phyloP scores from a whole-genome alignment of 2,888 invertebrate genomes.

The Chymomyza caudatula region DNA sequence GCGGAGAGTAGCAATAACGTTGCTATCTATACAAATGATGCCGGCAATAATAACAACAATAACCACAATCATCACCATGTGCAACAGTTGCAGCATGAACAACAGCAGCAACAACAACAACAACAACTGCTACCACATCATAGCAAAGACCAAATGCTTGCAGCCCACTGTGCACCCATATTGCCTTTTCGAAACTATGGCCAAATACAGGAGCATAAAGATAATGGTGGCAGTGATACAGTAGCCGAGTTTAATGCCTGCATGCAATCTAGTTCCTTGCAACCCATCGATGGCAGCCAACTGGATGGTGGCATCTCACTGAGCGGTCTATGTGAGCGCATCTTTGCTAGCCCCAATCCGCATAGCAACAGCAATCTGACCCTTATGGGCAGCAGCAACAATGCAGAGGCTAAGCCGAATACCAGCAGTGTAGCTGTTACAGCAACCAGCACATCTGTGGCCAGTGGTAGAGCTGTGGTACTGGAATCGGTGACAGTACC shows the following conservation, averaged over 20 bases:
- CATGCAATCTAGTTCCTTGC: constrained; percentile 23
- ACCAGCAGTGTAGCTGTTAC: constrained; percentile 22
- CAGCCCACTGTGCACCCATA: constrained; percentile 62
- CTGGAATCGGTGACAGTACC: constrained; percentile 57
- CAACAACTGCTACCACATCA: constrained; percentile 49
- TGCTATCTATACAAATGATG: constrained; percentile 33
- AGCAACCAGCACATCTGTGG: neutral
- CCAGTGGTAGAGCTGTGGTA: constrained; percentile 34
- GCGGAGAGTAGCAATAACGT: constrained; percentile 46
- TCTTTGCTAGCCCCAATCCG: constrained; percentile 59
- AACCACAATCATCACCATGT: constrained; percentile 37
- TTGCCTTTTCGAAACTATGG: constrained; percentile 47
- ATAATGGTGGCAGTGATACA: neutral
- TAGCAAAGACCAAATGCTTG: constrained; percentile 74
- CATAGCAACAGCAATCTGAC: constrained; percentile 46
- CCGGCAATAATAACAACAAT: constrained; percentile 21
- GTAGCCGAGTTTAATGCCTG: constrained; percentile 32
- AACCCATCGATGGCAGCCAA: constrained; percentile 52
- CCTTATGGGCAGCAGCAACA: constrained; percentile 36
- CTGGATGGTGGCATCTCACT: constrained; percentile 54
- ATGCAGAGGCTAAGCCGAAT: constrained; percentile 38
- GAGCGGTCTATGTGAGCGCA: constrained; percentile 62
- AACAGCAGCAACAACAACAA: constrained; percentile 37
- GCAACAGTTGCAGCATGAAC: constrained; percentile 16
- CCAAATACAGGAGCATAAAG: constrained; percentile 10